Conservation (phyloP, 2,113 vertebrate species). For the Sciurus niger region DNA sequence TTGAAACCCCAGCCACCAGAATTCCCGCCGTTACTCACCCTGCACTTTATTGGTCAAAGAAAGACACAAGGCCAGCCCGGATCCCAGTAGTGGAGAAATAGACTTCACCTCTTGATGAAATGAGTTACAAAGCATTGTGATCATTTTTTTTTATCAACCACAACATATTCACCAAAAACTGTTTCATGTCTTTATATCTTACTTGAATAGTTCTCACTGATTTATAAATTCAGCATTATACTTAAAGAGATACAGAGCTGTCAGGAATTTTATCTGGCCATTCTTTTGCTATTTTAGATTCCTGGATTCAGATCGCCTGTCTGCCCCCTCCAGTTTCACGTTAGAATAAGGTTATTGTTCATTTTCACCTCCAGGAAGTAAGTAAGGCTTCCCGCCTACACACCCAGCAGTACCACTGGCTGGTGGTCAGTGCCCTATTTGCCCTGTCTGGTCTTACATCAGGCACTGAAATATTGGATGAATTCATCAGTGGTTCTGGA, state of each 20-base stretch:
- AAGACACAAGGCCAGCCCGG: neutral
- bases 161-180: neutral
- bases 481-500: slow-evolving; percentile 74
- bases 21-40: neutral
- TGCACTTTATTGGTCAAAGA: neutral
- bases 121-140: neutral
- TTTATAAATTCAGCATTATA: neutral
- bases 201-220: neutral
- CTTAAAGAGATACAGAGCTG: slow-evolving; percentile 31
- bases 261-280: slow-evolving; percentile 34
- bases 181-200: neutral
- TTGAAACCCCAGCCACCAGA: neutral
- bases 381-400: neutral
- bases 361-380: slow-evolving; percentile 37
- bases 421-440: neutral
- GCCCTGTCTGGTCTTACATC: neutral
- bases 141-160: slow-evolving; percentile 7
- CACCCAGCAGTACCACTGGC: neutral
- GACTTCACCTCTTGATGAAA: neutral
- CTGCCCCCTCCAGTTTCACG: neutral
- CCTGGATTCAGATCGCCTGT: neutral
- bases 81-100: neutral
- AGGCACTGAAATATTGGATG: slow-evolving; percentile 72
- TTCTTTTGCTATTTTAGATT: neutral
- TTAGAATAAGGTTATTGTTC: neutral